Conservation (phyloP, 2,888 invertebrate genomes). For the Platycheirus rosarum region DNA sequence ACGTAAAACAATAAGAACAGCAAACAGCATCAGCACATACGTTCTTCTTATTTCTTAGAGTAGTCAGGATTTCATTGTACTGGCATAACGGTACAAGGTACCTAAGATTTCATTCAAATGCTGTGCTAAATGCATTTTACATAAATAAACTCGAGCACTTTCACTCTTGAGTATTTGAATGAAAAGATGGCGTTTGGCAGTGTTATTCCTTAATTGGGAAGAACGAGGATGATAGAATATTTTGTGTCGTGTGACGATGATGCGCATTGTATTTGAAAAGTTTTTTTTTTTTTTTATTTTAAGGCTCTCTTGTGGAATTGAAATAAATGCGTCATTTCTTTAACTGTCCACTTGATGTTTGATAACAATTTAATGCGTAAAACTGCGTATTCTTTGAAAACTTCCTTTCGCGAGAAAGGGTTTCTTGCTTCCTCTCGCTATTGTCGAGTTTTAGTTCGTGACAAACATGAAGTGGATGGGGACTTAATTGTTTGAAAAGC, state of each 20-base stretch:
- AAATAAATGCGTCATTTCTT: no score
- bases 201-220: constrained; percentile 43
- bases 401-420: no score
- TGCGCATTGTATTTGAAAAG: constrained; percentile 16
- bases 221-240: constrained; percentile 29
- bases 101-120: constrained; percentile 30
- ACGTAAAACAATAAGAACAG: constrained; percentile 33
- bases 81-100: constrained; percentile 5
- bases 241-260: constrained; percentile 19
- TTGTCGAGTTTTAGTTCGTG: no score
- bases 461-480: no score
- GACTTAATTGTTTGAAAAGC: no score
- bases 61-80: constrained; percentile 27
- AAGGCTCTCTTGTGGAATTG: no score
- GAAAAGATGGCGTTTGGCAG: constrained; percentile 6
- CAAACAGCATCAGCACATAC: not conserved
- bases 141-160: constrained; percentile 41
- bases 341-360: no score
- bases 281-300: not conserved
- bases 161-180: constrained; percentile 19
- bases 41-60: not conserved
- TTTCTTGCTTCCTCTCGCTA: no score
- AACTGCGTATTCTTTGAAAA: no score
- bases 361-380: no score
- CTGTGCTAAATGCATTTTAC: constrained; percentile 58